Evolutionary conservation across 2,113 vertebrate species (phyloP), one percentile per base, ranked within the genome.

Genomic region (Dermatemys mawii): DNA sequence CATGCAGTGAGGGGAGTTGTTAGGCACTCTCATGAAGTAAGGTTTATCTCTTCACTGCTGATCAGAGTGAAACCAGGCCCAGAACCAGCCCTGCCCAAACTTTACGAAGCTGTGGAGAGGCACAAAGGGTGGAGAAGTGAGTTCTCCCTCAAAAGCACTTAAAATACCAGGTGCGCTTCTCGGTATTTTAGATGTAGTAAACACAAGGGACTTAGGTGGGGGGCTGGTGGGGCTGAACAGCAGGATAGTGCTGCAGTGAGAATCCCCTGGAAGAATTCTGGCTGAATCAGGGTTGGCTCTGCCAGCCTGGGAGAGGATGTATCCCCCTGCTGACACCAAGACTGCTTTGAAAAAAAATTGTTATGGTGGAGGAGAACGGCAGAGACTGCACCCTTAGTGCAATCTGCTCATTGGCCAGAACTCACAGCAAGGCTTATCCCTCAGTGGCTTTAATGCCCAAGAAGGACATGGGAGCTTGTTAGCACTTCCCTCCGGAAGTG

Each of bases 11-110:
- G 7, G 11, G 1, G 11, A 49, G 44, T 55, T 35, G 2, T 19
- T 17, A 75, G 5, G 29, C n/a, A 32, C 51, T 75, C 53, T 3
- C 2, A 11, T 12, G 17, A 26, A 3, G 0, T 5, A 5, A 76
- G 82, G 38, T 26, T 88, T 24, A 13, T 11, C 11, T 75, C 70
- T 41, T 46, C 78, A 84, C 73, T 84, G 53, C 60, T 32, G 8
- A 48, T 32, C 9, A 32, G 27, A 78, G 46, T 38, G 63, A 70
- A 78, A 53, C 46, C 91, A 0, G 0, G 5, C 41, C 54, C 63
- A 46, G 41, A 41, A 38, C 21, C 19, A 22, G 27, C 80, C n/a
- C 50, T 83, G 38, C 24, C n/a, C 44, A n/a, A 44, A 4, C n/a
- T 70, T 19, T 70, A 38, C 38, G n/a, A 21, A 21, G 17, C 17